Percentiles rank a stretch among this genome's conserved stretches.
Conservation (phyloP, 2,797 vertebrate species). For the Austrolebias charrua region DNA sequence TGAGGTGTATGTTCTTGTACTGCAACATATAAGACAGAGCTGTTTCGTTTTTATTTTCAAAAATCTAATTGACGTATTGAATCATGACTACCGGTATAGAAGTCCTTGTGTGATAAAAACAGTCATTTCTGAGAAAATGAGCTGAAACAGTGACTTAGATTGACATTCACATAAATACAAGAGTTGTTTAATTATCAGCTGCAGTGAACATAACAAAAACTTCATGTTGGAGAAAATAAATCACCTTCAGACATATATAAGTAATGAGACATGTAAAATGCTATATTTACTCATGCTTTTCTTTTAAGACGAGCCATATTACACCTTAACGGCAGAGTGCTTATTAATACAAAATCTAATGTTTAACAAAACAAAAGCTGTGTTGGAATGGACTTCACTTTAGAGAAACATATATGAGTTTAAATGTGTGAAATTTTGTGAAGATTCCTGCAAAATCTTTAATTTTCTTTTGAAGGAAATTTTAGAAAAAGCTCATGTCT, state of each 20-base stretch:
- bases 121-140: constrained; percentile 31
- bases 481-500: constrained; percentile 39
- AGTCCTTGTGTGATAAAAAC: constrained; percentile 29
- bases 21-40: constrained; percentile 18
- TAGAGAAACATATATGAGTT: constrained; percentile 8
- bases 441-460: constrained; percentile 31
- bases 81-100: constrained; percentile 16
- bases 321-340: constrained; percentile 13
- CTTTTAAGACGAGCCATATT: constrained; percentile 7
- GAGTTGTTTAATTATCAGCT: constrained; percentile 56
- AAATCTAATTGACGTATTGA: constrained; percentile 36
- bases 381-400: constrained; percentile 13
- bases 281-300: constrained; percentile 3
- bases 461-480: constrained; percentile 27
- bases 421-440: constrained; percentile 21
- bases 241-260: constrained; percentile 29
- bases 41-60: constrained; percentile 40
- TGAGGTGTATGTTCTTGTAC: constrained; percentile 1
- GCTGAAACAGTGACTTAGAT: constrained; percentile 55
- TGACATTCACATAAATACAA: constrained; percentile 64
- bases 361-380: constrained; percentile 19
- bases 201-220: constrained; percentile 21
- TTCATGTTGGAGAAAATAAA: constrained; percentile 22
- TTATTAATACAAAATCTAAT: constrained; percentile 8
- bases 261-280: constrained; percentile 38